These are phyloP conservation scores for Carlito syrichta DNA, from an alignment of 2,113 vertebrate genomes.

Conservation along the genomic window DNA sequence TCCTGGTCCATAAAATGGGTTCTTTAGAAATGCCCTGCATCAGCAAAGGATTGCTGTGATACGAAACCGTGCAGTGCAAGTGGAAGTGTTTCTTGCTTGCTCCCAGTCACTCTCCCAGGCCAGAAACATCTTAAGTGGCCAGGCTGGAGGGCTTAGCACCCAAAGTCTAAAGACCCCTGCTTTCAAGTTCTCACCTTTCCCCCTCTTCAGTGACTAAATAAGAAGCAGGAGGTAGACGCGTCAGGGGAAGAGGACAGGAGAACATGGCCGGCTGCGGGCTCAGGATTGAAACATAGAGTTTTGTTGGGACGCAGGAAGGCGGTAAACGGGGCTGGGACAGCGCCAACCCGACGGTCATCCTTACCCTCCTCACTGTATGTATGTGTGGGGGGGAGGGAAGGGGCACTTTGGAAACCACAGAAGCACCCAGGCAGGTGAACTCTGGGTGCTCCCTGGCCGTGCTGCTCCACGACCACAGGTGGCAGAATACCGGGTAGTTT, in stretches of 20 bases:
- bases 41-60: too few relatives aligned
- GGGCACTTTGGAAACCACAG: neutral
- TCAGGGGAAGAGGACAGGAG: neutral
- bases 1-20: neutral
- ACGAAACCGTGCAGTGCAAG: neutral
- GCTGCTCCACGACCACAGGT: accelerated
- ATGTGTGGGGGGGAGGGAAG: too few relatives aligned
- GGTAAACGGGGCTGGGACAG: accelerated
- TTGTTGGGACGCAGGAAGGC: neutral
- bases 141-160: accelerated
- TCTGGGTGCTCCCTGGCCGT: neutral
- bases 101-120: accelerated
- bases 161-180: accelerated
- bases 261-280: neutral
- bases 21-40: accelerated
- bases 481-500: neutral
- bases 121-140: accelerated
- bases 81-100: too few relatives aligned
- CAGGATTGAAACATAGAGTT: neutral
- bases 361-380: accelerated
- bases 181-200: neutral
- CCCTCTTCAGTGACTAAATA: neutral
- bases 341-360: neutral
- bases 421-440: accelerated
- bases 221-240: neutral